These are phyloP conservation scores for Sebastes matsubarae DNA, from an alignment of 2,797 vertebrate species.

Conservation along the genomic window DNA sequence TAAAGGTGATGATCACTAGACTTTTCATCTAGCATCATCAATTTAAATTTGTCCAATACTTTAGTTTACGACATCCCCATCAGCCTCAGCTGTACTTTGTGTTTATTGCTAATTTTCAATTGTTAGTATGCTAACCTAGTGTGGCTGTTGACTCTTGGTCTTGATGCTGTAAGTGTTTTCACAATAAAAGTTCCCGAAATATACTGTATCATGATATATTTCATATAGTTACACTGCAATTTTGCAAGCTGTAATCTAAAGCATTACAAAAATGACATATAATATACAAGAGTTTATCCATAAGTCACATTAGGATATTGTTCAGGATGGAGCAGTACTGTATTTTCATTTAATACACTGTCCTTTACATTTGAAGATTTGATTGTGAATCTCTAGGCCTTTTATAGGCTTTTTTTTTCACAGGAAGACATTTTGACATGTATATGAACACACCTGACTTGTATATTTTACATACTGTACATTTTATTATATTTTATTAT, in stretches of 20 bases:
- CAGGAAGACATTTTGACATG: not conserved
- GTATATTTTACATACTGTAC: no score
- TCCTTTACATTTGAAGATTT: not conserved
- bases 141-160: not conserved
- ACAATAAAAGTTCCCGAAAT: not conserved
- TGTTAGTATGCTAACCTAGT: not conserved
- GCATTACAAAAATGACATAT: not conserved
- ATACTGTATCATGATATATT: not conserved
- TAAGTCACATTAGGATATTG: not conserved
- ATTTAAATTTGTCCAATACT: not conserved
- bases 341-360: not conserved
- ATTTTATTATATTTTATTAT: no score
- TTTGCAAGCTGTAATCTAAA: not conserved
- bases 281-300: not conserved
- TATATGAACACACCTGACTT: rapidly evolving
- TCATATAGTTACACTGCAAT: not conserved
- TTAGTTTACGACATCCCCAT: not conserved
- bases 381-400: not conserved
- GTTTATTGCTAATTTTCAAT: not conserved
- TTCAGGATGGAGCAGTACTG: not conserved
- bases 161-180: not conserved
- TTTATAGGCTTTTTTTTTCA: not conserved
- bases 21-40: not conserved
- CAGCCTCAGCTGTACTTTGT: no score
- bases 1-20: not conserved